Conservation (phyloP, 1,140 invertebrate genomes). For the Eriosoma lanigerum region DNA sequence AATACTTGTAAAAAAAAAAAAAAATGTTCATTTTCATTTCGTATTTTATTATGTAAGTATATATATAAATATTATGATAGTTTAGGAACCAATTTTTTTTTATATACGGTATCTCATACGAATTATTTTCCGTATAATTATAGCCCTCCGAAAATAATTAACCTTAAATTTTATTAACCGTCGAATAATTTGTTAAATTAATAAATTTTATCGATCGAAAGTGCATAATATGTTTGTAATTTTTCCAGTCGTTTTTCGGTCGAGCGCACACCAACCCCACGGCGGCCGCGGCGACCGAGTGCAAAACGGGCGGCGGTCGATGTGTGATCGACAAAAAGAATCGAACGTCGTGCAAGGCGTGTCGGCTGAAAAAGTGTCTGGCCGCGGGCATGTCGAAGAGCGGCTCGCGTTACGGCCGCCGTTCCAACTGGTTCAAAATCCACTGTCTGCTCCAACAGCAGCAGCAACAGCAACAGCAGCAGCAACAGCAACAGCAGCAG, state of each 20-base stretch:
- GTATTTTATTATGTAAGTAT: too few species aligned
- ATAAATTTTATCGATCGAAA: too few species aligned
- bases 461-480: conserved; percentile 65
- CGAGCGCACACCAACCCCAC: conserved; percentile 85
- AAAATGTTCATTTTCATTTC: too few species aligned
- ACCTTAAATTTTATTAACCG: too few species aligned
- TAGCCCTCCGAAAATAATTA: too few species aligned
- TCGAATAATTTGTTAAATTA: too few species aligned
- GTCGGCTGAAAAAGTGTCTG: conserved; percentile 87
- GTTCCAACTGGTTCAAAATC: conserved; percentile 94
- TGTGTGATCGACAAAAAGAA: conserved; percentile 96
- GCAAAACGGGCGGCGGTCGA: conserved; percentile 82
- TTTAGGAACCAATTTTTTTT: too few species aligned
- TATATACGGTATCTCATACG: too few species aligned
- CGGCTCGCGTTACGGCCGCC: conserved; percentile 82
- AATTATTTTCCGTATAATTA: too few species aligned
- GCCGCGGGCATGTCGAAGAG: conserved; percentile 94
- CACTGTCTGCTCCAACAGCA: conserved; percentile 87
- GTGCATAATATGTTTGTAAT: too few species aligned
- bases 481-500: conserved; percentile 38
- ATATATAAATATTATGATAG: too few species aligned
- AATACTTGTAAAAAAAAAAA: too few species aligned
- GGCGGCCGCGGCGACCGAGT: conserved; percentile 81
- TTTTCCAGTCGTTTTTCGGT: conserved; percentile 93
- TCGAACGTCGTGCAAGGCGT: conserved; percentile 92